A percentile compares a stretch with the other conserved stretches of the same genome.
phyloP scores from a whole-genome alignment of 2,113 vertebrate genomes.

The Paradoxurus hermaphroditus region DNA sequence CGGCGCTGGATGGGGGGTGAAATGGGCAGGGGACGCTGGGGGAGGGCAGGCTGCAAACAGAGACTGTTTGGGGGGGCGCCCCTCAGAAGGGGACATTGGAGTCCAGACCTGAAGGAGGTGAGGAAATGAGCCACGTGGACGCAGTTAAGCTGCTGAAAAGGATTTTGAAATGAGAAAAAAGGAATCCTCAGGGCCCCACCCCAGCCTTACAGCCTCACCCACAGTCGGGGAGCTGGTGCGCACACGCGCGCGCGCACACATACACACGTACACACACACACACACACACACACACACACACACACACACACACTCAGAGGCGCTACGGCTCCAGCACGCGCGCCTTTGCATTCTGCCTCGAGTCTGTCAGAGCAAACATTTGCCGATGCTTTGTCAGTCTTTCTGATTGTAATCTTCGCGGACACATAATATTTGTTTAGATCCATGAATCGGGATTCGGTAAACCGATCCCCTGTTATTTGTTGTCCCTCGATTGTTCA shows the following conservation, averaged over 20 bases:
- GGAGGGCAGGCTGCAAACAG: neutral
- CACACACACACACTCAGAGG: fast-evolving
- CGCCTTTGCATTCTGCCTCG: neutral
- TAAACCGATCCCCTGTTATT: neutral
- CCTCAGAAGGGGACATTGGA: neutral
- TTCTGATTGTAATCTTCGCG: neutral
- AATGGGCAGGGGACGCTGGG: neutral
- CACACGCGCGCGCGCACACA: fast-evolving
- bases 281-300: too few relatives aligned
- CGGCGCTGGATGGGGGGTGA: neutral
- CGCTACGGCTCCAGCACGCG: fast-evolving
- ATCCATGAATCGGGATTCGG: neutral
- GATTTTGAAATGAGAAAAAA: neutral
- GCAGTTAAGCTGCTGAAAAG: neutral
- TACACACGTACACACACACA: fast-evolving
- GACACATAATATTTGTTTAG: neutral
- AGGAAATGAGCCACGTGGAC: neutral
- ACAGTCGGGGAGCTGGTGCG: fast-evolving
- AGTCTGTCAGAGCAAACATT: neutral
- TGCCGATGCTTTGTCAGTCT: neutral
- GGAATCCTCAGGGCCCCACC: fast-evolving
- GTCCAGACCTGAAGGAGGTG: neutral
- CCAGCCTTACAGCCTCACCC: neutral
- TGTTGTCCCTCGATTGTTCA: neutral
- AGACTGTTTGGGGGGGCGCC: neutral